Conservation (phyloP, 2,888 invertebrate species). For the Chymomyza caudatula region DNA sequence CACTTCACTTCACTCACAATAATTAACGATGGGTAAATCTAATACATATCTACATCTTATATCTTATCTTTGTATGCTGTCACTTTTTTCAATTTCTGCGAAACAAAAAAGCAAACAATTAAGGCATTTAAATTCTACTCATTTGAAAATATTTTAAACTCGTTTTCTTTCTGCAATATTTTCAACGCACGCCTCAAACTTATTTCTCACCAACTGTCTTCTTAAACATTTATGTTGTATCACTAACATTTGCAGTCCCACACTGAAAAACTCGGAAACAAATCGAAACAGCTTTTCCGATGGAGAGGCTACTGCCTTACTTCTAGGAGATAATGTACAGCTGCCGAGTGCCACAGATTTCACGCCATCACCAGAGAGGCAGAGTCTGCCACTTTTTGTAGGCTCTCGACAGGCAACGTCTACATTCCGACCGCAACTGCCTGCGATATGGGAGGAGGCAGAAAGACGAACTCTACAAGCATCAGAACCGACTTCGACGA, state of each 20-base stretch:
- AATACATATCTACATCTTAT: too few relatives aligned
- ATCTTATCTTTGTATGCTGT: neutral
- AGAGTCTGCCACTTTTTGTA: neutral
- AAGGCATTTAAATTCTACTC: too few relatives aligned
- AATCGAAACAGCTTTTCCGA: neutral
- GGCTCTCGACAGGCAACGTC: neutral
- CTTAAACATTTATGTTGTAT: neutral
- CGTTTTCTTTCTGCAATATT: neutral
- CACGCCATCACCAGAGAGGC: neutral
- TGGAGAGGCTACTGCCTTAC: neutral
- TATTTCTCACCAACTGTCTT: neutral
- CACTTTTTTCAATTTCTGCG: neutral
- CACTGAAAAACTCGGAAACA: neutral
- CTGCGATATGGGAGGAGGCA: neutral
- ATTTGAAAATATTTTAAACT: neutral
- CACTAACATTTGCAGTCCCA: neutral
- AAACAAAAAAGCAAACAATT: neutral
- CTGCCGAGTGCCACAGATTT: neutral
- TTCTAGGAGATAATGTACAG: neutral
- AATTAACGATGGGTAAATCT: neutral
- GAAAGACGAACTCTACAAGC: neutral
- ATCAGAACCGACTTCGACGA: neutral
- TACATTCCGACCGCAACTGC: neutral
- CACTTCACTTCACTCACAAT: neutral
- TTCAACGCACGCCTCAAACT: neutral